Evolutionary conservation across 2,797 vertebrate genomes (phyloP), one percentile per base, ranked within the genome.

Genomic region (Molossus molossus): DNA sequence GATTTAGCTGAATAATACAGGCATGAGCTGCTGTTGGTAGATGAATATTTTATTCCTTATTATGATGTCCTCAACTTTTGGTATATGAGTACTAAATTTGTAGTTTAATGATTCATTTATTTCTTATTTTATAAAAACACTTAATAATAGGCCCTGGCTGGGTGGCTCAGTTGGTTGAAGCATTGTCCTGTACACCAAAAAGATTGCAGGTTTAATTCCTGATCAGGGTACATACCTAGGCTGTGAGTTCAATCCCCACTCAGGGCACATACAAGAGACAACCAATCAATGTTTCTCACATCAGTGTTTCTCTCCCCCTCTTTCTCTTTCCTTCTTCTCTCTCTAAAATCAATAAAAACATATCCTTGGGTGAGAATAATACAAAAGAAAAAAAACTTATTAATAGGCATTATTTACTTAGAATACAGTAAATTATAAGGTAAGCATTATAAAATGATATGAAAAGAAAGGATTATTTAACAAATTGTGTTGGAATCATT

Each of bases 111-210:
- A 80, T 75, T 25, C 15, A 67, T 64, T 87, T 80, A 75, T 69
- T 87, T 94, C 21, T 90, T 58, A 83, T 67, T 94, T 92, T 64
- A 83, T 94, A 83, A 94, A 90, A 84, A 94, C 76, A 58, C 5
- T 58, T 87, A 82, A 29, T 75, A 84, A 65, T 69, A 37, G 15
- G 18, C 7, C 17, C n/a, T 69, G n/a, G 65, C 17, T n/a, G 5
- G 17, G 65, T 37, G n/a, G n/a, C 65, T 69, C 17, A 37, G 65
- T 69, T 69, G 65, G 9, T 33, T 69, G 65, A 33, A 33, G 8
- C n/a, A 8, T 67, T 29, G 1, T 67, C 7, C 65, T 29, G 4
- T 18, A 33, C 7, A 67, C 65, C 15, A 33, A 15, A 67, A 67
- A 1, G 14, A 17, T 33, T 69, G n/a, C 9, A 33, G 18, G 17